Base-by-base conservation (phyloP, 2,888 invertebrate species). In the Torymus aiolomorphi region DNA sequence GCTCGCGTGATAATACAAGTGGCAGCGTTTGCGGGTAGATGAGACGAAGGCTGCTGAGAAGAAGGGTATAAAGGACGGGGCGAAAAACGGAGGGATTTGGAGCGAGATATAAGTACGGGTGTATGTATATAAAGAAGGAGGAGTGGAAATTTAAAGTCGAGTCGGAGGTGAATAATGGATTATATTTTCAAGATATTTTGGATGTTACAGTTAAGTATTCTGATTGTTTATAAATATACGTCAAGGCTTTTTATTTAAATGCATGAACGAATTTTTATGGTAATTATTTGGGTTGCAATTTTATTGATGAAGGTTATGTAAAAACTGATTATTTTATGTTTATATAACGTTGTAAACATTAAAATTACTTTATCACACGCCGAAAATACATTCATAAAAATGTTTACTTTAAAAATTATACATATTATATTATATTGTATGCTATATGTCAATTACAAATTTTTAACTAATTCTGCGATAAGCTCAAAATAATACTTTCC, bases 131-230 rank as follows among this genome's bases (percentile, higher is more conserved):
- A 63, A 42, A 12, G 62, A 10, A 42, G 24, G 2, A 31, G 4
- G 14, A 31, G n/a, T 2, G n/a, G 31, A 12, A 31, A 20, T 61
- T 62, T 8, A 16, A 16, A 4, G 11, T 42, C 10, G 42, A 42
- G 49, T 42, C 12, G 11, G 49, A 11, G 16, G 14, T 10, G 42
- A 42, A 42, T 42, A 42, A 31, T 69, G 67, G 24, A 67, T 13
- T 67, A 8, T 16, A 24, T 69, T 20, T 31, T 31, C 12, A 10
- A 24, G n/a, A 56, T 69, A n/a, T 69, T 31, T 14, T 56, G 5
- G 14, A 12, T 56, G 20, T n/a, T 69, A 31, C 69, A 69, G 67
- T 54, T 67, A 24, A 67, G 66, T 52, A 51, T 16, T 42, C 1
- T 42, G 42, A 42, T 42, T 8, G 1, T 8, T 8, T 42, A 42